These are phyloP conservation scores for Branchellion lobata DNA, from an alignment of 2,888 invertebrate species.

Conservation along the genomic window DNA sequence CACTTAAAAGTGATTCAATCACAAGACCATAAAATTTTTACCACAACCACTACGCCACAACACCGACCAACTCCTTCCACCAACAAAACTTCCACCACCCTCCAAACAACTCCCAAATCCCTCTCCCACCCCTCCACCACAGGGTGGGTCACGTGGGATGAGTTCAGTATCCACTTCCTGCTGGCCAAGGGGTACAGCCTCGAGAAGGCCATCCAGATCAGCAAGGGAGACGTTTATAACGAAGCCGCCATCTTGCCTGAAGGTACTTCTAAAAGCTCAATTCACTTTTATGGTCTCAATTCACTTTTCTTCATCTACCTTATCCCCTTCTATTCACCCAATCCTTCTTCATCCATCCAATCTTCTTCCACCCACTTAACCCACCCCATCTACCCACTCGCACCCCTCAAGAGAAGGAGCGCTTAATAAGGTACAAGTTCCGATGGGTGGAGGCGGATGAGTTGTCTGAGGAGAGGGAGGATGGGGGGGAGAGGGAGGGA, in stretches of 20 bases:
- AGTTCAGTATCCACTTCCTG: constrained; percentile 76
- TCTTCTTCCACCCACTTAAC: too few species aligned
- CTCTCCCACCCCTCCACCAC: constrained; percentile 21
- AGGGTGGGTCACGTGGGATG: constrained; percentile 76
- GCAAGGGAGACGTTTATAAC: constrained; percentile 33
- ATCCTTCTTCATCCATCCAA: too few species aligned
- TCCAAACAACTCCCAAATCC: neutral
- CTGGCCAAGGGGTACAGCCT: constrained; percentile 67
- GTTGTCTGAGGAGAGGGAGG: constrained; percentile 74
- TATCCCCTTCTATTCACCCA: neutral
- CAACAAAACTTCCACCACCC: neutral
- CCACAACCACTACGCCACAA: too few species aligned
- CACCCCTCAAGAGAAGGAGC: constrained; percentile 68
- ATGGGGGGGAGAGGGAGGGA: constrained; percentile 73
- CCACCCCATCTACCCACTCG: too few species aligned
- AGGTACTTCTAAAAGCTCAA: too few species aligned
- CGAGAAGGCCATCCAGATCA: constrained; percentile 43
- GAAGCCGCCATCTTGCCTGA: constrained; percentile 45
- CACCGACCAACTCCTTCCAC: neutral
- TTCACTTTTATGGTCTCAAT: constrained; percentile 4
- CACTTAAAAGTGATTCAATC: too few species aligned
- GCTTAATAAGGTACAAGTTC: constrained; percentile 75
- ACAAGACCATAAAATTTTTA: too few species aligned
- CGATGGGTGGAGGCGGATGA: constrained; percentile 76
- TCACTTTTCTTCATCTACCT: neutral